Evolutionary conservation across 2,113 vertebrate genomes (phyloP), one percentile per base, ranked within the genome.

Genomic region (Pelobates fuscus): DNA sequence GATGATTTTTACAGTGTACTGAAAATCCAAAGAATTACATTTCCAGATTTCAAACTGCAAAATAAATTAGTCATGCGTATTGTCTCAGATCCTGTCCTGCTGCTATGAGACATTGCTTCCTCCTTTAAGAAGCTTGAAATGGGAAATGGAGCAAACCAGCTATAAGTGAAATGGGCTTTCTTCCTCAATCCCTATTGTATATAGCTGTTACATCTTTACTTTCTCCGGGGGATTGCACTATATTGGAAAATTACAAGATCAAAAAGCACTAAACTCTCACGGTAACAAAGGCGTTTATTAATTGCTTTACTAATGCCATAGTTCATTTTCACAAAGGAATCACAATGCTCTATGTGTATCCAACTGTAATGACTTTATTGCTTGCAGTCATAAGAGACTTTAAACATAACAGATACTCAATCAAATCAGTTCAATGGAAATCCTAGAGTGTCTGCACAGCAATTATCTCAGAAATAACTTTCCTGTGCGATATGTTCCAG

Each of bases 1-100:
- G 73, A 77, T 68, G 73, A 77, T 77, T 68, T 77, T 77, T 68
- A 77, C 73, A 77, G 73, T 68, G 55, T 61, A 68, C 65, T 52
- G 37, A 61, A 75, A 67, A 65, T 67, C 63, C 63, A 57, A 60
- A 25, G 63, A 77, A 77, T 77, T 68, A 77, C 73, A 67, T 77
- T 77, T 77, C 73, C 73, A 77, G 73, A 77, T 68, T 68, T 29
- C 12, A 52, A 68, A 68, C 73, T 77, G 73, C 43, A 61, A 68
- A 77, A 77, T 67, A 60, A 77, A 77, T 77, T 77, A 77, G 73
- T 26, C 12, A 23, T 77, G 57, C 43, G 3, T 54, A 60, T 24
- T 52, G 41, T 52, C 59, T 37, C 65, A 59, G 46, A 46, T 54
- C 25, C 52, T 77, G 73, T 77, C 73, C 57, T 77, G 64, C 65